phyloP scores from a whole-genome alignment of 2,888 invertebrate genomes.

The Aleiodes leptofemur region DNA sequence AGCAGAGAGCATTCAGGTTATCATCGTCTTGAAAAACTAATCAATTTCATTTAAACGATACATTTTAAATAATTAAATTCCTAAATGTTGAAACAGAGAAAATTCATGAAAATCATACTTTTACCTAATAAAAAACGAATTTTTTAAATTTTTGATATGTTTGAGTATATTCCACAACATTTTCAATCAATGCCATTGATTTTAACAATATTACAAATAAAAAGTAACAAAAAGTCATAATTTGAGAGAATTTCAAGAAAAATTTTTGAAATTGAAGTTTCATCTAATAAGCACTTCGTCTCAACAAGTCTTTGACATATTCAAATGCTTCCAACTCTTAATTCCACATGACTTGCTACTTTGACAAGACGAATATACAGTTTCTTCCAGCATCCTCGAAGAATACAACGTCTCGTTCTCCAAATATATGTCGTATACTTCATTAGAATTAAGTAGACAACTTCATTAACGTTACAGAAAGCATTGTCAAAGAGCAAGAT shows the following conservation, averaged over 20 bases:
- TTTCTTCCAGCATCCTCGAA: not conserved
- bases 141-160: no score
- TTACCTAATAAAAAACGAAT: no score
- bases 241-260: not conserved
- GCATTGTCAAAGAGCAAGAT: not conserved
- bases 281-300: no score
- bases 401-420: not conserved
- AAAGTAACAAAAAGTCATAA: not conserved
- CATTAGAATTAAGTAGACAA: not conserved
- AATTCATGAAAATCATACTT: no score
- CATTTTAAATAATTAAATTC: no score
- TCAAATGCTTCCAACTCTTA: no score
- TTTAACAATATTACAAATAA: no score
- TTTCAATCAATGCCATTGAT: no score
- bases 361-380: not conserved
- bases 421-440: not conserved
- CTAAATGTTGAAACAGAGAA: no score
- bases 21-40: constrained; percentile 5
- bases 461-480: constrained; percentile 9
- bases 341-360: not conserved
- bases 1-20: constrained; percentile 20
- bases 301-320: no score
- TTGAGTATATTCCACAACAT: no score
- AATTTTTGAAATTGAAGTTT: no score
- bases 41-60: not conserved